A percentile compares a stretch with the other conserved stretches of the same genome.
Conservation (phyloP, 2,113 vertebrate species). For the Anhinga rufa region DNA sequence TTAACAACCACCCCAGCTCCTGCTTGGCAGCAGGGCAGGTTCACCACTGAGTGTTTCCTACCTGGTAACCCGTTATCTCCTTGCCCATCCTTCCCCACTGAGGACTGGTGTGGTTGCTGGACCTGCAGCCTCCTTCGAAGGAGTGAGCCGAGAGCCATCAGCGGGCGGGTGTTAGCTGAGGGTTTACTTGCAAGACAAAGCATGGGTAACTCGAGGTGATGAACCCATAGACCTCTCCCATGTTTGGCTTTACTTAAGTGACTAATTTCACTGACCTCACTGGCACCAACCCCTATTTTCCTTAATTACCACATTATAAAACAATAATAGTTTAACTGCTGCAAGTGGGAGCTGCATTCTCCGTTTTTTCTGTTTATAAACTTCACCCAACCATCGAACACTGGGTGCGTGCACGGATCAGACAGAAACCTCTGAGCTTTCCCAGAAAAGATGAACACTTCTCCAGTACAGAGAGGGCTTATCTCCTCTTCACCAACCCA, state of each 20-base stretch:
- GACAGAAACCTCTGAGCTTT: neutral
- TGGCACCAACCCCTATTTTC: neutral
- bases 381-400: neutral
- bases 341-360: neutral
- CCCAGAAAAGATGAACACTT: neutral
- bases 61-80: neutral
- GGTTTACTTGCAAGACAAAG: neutral
- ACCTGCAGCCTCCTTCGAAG: neutral
- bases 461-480: neutral
- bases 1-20: neutral
- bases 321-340: neutral
- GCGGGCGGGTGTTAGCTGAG: neutral
- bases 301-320: neutral
- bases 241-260: neutral
- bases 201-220: too few species aligned
- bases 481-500: neutral
- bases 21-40: neutral
- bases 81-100: too few species aligned
- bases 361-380: neutral
- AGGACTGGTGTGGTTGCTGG: neutral
- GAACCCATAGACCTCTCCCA: neutral
- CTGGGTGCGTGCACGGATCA: fast-evolving
- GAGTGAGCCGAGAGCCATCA: neutral
- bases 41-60: neutral
- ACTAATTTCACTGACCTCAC: neutral